Evolutionary conservation across 64 coral and sea anemone genomes (phyloP), one percentile per base, ranked within the genome.

Genomic region (Platygyra sinensis): DNA sequence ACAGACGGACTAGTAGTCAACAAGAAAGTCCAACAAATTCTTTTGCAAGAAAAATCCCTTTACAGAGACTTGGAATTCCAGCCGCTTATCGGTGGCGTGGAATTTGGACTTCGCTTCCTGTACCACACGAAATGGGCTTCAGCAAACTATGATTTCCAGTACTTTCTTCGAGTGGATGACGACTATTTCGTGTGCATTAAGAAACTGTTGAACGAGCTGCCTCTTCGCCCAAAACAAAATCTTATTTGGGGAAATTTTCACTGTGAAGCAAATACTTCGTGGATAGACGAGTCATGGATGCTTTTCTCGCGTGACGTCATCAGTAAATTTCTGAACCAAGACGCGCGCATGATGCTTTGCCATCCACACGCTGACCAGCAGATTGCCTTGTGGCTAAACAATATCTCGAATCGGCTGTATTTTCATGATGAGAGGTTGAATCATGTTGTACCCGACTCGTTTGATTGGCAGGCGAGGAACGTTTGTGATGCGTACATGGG

Each of bases 361-460:
- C 91, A 93, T 62, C 84, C 91, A 30, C 83, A 88, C 72, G 91
- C 76, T 72, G 91, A 93, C 52, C 91, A 93, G 39, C 91, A 93
- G 28, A 93, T 93, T 57, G 91, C 75, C n/a, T 29, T 88, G 31
- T 93, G 91, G 91, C 72, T 93, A n/a, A 93, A 88, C 30, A 72
- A 93, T 49, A 93, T 88, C 11, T 65, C 91, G 8, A 33, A 42
- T 67, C 60, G 61, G 27, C 0, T 60, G 17, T 39, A 73, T 67
- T 92, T 92, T 31, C 31, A 92, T 22, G 90, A 92, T 72, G 2
- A 12, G 0, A 49, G 91, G n/a, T 64, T 93, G 10, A 76, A 80
- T 62, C 76, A 88, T 31, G 1, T 22, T 32, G 22, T 18, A 16
- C 57, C 27, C 6, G 79, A 62, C 52, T n/a, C 60, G 25, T 49